Base-by-base conservation (phyloP, 2,888 invertebrate genomes). In the Leptinotarsa peninsularis region DNA sequence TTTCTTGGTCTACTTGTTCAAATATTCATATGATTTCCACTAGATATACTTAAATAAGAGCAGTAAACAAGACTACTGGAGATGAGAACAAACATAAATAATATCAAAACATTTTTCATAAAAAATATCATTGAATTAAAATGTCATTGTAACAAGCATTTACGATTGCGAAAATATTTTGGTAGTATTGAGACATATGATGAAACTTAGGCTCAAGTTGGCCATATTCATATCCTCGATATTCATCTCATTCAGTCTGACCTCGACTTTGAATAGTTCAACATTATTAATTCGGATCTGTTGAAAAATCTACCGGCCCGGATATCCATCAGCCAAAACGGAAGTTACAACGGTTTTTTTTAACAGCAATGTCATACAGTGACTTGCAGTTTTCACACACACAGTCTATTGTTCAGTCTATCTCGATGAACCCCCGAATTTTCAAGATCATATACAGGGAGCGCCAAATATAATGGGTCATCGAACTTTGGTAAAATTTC, bases 261-360 rank as follows among this genome's bases (percentile, higher is more conserved):
- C 63, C 63, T 63, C 63, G 63, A 43, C 63, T 43, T 63, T 33
- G 43, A 43, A 43, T 33, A 15, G 52, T 63, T 14, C 10, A 33
- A 56, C 49, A 74, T 67, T 66, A 74, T 58, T 18, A 56, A n/a
- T 76, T 76, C 66, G 73, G 67, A 76, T 76, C 69, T 76, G 69
- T 72, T 66, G 69, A 66, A 66, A 43, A 75, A 72, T 56, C 27
- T 56, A 70, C 75, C 33, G 63, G 63, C 73, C 81, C 81, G 82
- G 82, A 82, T 77, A 77, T 77, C 58, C 77, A 73, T 72, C 76
- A 77, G 76, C 76, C 78, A 77, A 78, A 81, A 79, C 82, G 82
- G 82, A 82, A 81, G 80, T 79, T 79, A 72, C 78, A 78, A 78
- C 80, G 80, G 76, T 79, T 72, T 76, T 81, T 27, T 75, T 72